Evolutionary conservation across 2,888 invertebrate species (phyloP), one percentile per base, ranked within the genome.

Genomic region (Cerastis leucographa): DNA sequence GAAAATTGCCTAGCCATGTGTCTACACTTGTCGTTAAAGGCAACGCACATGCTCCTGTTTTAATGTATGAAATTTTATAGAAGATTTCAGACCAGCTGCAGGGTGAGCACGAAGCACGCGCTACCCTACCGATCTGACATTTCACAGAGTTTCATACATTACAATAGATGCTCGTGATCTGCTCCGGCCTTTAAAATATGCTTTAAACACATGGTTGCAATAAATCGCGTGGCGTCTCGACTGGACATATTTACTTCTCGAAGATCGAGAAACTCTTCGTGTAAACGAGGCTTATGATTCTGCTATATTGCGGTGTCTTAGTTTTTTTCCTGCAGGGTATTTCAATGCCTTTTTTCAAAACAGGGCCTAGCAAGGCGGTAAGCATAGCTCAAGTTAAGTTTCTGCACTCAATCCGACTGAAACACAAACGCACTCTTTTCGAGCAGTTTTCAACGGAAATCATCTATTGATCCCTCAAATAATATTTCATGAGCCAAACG

Each of bases 301-400:
- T 70, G n/a, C 40, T 76, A 8, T 61, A 35, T 25, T 61, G 11
- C 35, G 17, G 29, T 76, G 46, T 76, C 40, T 25, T 44, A 49
- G 22, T 46, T 40, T 0, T 78, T 59, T 79, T 35, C 1, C 25
- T 46, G 62, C 40, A 56, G 62, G 25, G 61, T 69, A 22, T 51
- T 14, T 22, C 8, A n/a, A n/a, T n/a, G 14, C 11, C n/a, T 49
- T 9, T 35, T 25, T 25, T 44, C 9, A 44, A 49, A 56, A 61
- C 17, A 7, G 12, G 1, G 40, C 8, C 17, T 40, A 17, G 12
- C 40, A 25, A 25, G 3, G 3, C 54, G 4, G 44, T n/a, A 35
- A 42, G 17, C 14, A 29, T 42, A 44, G 22, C 17, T 2, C 12
- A 19, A 7, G 19, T 40, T 7, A 14, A 12, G 11, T 29, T 42